Conservation (phyloP, 2,797 vertebrate species). For the Glyptemys insculpta region DNA sequence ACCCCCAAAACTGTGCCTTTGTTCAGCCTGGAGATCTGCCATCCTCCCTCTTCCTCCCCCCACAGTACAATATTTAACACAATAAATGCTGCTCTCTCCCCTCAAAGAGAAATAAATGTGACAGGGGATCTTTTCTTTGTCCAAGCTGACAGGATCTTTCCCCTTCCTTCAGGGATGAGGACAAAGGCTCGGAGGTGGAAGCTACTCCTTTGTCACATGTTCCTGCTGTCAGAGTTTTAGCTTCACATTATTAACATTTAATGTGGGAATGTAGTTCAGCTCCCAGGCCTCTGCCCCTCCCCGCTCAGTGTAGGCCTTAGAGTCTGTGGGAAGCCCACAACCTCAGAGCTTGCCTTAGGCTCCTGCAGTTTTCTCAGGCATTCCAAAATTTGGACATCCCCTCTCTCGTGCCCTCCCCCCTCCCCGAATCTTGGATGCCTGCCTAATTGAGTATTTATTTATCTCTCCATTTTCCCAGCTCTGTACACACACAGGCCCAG, state of each 20-base stretch:
- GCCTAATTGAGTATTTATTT: constrained; percentile 82
- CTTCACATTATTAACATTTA: neutral
- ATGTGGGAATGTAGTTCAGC: constrained; percentile 31
- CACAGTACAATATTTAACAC: neutral
- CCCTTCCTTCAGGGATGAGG: neutral
- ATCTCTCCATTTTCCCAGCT: constrained; percentile 79
- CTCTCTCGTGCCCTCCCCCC: constrained; percentile 5
- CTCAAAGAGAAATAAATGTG: neutral
- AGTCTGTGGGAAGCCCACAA: constrained; percentile 77
- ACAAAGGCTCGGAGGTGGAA: neutral
- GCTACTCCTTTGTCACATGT: neutral
- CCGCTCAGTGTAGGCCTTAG: constrained; percentile 39
- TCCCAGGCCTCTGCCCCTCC: constrained; percentile 21
- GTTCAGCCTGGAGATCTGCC: constrained; percentile 31
- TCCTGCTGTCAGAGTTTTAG: neutral
- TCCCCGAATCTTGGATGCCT: constrained; percentile 53
- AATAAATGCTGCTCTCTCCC: neutral
- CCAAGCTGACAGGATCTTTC: neutral
- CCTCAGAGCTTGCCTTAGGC: constrained; percentile 24
- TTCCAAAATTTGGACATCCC: constrained; percentile 72
- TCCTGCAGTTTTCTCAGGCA: constrained; percentile 79
- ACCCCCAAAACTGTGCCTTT: neutral
- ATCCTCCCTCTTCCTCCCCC: neutral
- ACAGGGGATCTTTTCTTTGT: neutral
- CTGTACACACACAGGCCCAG: neutral